Percentiles rank a stretch among this genome's conserved stretches.
phyloP scores from a whole-genome alignment of 1,140 invertebrate species.

The Pissodes strobi region DNA sequence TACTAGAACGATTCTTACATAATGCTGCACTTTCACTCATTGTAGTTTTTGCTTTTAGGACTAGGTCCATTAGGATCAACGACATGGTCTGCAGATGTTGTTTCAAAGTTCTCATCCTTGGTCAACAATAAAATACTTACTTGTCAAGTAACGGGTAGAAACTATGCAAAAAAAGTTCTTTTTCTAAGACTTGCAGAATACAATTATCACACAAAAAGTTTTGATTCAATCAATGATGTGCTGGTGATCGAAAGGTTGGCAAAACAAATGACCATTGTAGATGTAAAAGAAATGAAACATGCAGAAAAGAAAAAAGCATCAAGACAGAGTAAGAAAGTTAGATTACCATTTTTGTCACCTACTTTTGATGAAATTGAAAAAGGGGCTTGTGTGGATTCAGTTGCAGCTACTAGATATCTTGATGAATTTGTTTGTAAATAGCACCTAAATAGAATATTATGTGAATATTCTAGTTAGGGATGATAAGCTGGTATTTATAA shows the following conservation, averaged over 20 bases:
- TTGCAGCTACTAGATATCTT: background rate
- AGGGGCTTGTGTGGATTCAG: background rate
- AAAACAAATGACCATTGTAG: slow-evolving; percentile 1
- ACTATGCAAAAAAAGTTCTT: background rate
- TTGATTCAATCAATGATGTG: slow-evolving; percentile 1
- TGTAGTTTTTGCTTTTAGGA: slow-evolving; percentile 8
- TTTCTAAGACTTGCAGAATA: slow-evolving; percentile 7
- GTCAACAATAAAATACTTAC: slow-evolving; percentile 8
- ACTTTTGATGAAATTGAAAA: slow-evolving; percentile 2
- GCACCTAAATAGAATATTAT: too few relatives aligned
- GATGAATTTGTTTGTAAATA: too few relatives aligned
- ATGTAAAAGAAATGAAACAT: slow-evolving; percentile 13
- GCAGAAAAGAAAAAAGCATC: background rate
- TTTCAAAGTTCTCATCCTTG: slow-evolving; percentile 14
- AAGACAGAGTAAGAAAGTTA: background rate
- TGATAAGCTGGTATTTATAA: too few relatives aligned
- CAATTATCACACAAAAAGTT: background rate
- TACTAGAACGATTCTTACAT: too few relatives aligned
- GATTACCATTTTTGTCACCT: slow-evolving; percentile 7
- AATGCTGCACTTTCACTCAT: too few relatives aligned
- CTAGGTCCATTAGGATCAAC: slow-evolving; percentile 13
- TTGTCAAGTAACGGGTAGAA: slow-evolving; percentile 8
- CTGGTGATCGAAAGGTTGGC: slow-evolving; percentile 9
- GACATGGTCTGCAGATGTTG: slow-evolving; percentile 17
- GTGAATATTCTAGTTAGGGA: too few relatives aligned